Conservation (phyloP, 2,113 vertebrate species). For the Poeciliopsis retropinna region DNA sequence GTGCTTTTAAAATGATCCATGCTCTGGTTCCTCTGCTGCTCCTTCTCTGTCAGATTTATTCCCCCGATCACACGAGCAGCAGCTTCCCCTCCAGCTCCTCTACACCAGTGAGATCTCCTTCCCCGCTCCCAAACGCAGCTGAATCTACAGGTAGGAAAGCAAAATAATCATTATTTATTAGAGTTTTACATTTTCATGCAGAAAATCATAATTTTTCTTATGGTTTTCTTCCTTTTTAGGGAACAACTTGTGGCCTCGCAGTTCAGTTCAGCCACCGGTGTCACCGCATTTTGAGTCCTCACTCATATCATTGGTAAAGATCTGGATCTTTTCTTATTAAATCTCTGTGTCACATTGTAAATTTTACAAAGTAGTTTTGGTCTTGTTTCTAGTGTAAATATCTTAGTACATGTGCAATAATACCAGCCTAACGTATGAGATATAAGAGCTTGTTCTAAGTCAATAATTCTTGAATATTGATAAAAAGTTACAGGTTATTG, state of each 20-base stretch:
- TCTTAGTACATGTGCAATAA: too few relatives aligned
- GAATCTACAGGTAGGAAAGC: slow-evolving; percentile 63
- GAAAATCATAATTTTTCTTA: background rate
- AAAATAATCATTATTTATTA: background rate
- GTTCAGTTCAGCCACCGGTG: slow-evolving; percentile 58
- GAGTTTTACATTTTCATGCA: background rate
- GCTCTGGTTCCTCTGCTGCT: slow-evolving; percentile 66
- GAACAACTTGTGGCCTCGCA: slow-evolving; percentile 69
- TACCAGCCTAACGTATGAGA: too few relatives aligned
- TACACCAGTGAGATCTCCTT: slow-evolving; percentile 93
- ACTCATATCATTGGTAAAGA: slow-evolving; percentile 77
- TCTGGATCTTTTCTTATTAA: background rate
- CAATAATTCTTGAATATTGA: too few relatives aligned
- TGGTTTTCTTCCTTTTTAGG: slow-evolving; percentile 51
- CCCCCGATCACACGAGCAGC: slow-evolving; percentile 96
- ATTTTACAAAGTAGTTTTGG: too few relatives aligned
- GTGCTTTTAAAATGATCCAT: slow-evolving; percentile 77
- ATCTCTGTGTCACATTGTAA: background rate
- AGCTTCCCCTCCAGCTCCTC: slow-evolving; percentile 97
- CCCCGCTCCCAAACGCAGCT: slow-evolving; percentile 85
- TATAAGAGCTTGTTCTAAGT: too few relatives aligned
- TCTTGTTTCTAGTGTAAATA: too few relatives aligned
- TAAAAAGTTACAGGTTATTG: too few relatives aligned
- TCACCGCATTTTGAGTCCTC: slow-evolving; percentile 76
- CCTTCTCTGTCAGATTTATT: slow-evolving; percentile 90